Base-by-base conservation (phyloP, 2,888 invertebrate species). In the Nomada lathburiana region DNA sequence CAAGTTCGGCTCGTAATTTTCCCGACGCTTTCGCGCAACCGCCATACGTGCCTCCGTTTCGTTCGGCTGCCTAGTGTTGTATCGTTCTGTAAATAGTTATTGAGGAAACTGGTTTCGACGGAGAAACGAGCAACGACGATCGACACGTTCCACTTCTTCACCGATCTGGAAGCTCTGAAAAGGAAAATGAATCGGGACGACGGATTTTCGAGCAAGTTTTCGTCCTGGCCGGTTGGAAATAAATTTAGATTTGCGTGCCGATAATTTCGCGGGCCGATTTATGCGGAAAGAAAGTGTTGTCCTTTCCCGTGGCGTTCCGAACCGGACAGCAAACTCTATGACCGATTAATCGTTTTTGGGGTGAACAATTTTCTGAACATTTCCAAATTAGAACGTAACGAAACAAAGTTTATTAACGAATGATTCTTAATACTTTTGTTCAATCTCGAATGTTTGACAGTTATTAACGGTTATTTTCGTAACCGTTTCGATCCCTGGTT, bases 1-100 rank as follows among this genome's bases (percentile, higher is more conserved):
- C 72, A 76, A 83, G 59, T 70, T 83, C 82, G 82, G 73, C 76
- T 82, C 70, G 82, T 76, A 83, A 76, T 83, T 83, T 80, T 70
- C 73, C 7, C 44, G 26, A 65, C 47, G 60, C 44, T 50, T 36
- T 57, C 60, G 59, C 52, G 60, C n/a, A 36, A 36, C 20, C n/a
- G 2, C 18, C 16, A 29, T 59, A 53, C 57, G 42, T 52, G 62
- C 36, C 59, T 42, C 52, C 60, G 29, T n/a, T n/a, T 57, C 36
- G 55, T 44, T 20, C 36, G 3, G 20, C 26, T 3, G 20, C 26
- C 60, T 47, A 23, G 23, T 11, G 70, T 59, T 67, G 72, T 68
- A 59, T 63, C 65, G 60, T 67, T 68, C 53, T 20, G 73, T 36
- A 29, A 52, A 65, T 77, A 64, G 64, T 73, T 75, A 55, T 52